These are phyloP conservation scores for Dicycla oo DNA, from an alignment of 2,888 invertebrate genomes.

Conservation along the genomic window DNA sequence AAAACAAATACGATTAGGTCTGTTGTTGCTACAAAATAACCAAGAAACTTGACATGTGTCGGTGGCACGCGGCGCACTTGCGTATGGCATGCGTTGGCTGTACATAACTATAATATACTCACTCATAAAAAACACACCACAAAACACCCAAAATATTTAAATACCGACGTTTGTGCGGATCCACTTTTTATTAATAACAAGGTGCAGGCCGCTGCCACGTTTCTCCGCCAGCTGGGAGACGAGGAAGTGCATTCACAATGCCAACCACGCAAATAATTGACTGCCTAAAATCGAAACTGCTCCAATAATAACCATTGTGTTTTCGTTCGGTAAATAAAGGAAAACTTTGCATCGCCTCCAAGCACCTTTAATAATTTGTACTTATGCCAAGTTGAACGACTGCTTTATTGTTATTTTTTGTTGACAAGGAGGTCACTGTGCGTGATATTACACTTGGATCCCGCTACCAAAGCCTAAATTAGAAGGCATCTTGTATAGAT, in stretches of 20 bases:
- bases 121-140: constrained; percentile 74
- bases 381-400: constrained; percentile 78
- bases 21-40: constrained; percentile 29
- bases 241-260: constrained; percentile 83
- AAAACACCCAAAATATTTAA: constrained; percentile 80
- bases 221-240: constrained; percentile 85
- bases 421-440: constrained; percentile 70
- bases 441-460: constrained; percentile 70
- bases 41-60: constrained; percentile 49
- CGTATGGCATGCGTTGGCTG: constrained; percentile 69
- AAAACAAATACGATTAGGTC: constrained; percentile 38
- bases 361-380: constrained; percentile 75
- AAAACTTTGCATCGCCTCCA: constrained; percentile 65
- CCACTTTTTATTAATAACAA: constrained; percentile 85
- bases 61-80: constrained; percentile 74
- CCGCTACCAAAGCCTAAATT: constrained; percentile 72
- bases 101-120: constrained; percentile 62
- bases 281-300: constrained; percentile 81
- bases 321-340: constrained; percentile 63
- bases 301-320: constrained; percentile 67
- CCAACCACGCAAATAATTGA: constrained; percentile 76
- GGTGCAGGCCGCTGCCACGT: constrained; percentile 79
- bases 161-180: constrained; percentile 76
- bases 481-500: constrained; percentile 67
- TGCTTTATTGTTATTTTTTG: constrained; percentile 80